phyloP scores from a whole-genome alignment of 2,888 invertebrate species.

The Eumerus sabulonum region DNA sequence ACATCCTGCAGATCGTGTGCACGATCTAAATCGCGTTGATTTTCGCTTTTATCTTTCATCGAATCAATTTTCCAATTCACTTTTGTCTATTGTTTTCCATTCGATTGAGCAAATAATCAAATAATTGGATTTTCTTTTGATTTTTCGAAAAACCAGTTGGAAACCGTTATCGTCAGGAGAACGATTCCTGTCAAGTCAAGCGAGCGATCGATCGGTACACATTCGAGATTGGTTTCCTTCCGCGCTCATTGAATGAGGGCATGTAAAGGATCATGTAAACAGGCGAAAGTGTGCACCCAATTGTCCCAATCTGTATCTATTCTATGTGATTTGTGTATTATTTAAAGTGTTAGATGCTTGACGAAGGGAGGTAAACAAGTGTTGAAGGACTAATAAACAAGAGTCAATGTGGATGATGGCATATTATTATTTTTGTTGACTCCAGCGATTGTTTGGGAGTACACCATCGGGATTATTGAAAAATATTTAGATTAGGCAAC shows the following conservation, averaged over 20 bases:
- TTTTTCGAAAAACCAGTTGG: conserved; percentile 50
- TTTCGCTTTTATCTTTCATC: conserved; percentile 64
- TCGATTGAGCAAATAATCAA: conserved; percentile 66
- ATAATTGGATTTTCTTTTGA: conserved; percentile 43
- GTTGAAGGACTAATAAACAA: conserved; percentile 59
- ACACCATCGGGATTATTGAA: no score
- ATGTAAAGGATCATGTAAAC: conserved; percentile 50
- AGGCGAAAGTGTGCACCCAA: background rate
- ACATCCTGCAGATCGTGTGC: conserved; percentile 10
- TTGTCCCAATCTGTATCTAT: conserved; percentile 26
- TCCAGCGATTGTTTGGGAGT: no score
- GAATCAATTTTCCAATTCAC: conserved; percentile 27
- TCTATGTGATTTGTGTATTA: conserved; percentile 26
- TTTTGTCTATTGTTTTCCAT: conserved; percentile 56
- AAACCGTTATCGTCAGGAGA: conserved; percentile 32
- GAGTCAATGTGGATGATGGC: no score
- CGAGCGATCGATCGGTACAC: background rate
- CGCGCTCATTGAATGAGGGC: conserved; percentile 34
- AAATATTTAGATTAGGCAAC: no score
- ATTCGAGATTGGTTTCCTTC: conserved; percentile 49
- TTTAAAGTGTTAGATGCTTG: conserved; percentile 13
- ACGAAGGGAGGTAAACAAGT: conserved; percentile 48
- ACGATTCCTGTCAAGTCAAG: conserved; percentile 48
- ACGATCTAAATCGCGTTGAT: conserved; percentile 29
- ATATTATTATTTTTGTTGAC: no score